These are phyloP conservation scores for Patagioenas fasciata DNA, from an alignment of 2,113 vertebrate genomes.

Conservation along the genomic window DNA sequence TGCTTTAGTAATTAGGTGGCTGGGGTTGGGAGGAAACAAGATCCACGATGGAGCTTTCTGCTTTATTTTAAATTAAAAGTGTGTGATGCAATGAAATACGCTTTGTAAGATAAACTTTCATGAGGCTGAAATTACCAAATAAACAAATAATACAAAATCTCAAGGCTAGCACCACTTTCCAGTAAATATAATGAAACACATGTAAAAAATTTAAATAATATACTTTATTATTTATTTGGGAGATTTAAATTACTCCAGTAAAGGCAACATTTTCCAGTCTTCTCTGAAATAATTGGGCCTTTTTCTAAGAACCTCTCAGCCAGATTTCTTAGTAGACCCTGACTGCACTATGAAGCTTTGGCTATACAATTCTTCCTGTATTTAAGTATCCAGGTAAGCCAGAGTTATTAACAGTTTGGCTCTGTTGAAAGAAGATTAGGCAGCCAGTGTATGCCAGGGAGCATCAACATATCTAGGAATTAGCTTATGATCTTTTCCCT, in stretches of 20 bases:
- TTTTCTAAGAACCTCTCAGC: not conserved
- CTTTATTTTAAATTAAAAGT: not conserved
- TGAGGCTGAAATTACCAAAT: not conserved
- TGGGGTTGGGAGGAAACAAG: not conserved
- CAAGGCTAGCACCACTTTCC: not conserved
- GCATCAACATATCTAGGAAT: not conserved
- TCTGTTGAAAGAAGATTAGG: not conserved
- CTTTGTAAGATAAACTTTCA: not conserved
- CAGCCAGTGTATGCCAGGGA: not conserved
- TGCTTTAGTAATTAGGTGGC: not conserved
- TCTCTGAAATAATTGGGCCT: not conserved
- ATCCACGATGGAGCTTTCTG: not conserved
- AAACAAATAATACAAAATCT: not conserved
- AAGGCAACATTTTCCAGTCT: not conserved
- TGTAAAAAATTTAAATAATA: not conserved
- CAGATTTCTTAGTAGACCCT: not conserved
- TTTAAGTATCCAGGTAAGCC: not conserved
- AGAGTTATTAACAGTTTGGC: not conserved
- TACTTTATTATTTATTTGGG: not conserved
- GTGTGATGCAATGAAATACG: not conserved
- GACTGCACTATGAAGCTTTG: not conserved
- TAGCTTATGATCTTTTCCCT: not conserved
- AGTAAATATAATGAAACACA: not conserved
- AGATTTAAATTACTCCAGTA: not conserved
- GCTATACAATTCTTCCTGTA: not conserved